Evolutionary conservation across 2,888 invertebrate species (phyloP), one percentile per base, ranked within the genome.

Genomic region (Pomacea canaliculata): DNA sequence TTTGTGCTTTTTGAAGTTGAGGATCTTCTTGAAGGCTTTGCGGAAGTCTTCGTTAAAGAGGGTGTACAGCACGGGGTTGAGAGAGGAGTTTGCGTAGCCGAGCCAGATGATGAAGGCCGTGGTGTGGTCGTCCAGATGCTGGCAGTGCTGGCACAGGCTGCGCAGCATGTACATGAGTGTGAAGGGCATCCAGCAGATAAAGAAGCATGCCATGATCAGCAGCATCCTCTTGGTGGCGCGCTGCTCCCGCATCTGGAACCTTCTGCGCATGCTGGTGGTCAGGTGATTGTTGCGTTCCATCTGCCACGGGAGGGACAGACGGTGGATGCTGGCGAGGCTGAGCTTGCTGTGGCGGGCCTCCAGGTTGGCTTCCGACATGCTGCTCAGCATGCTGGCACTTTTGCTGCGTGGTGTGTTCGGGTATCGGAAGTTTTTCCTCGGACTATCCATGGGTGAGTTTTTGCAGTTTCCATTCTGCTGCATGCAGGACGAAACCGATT

Each of bases 131-230:
- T 89, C 86, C 23, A 90, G 80, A 69, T 83, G 79, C 62, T 79
- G 71, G 73, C 86, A 86, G 19, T 81, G 74, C n/a, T 81, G 80
- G 78, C 89, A 89, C 71, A 89, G 85, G 67, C 89, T 87, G 60
- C 89, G 81, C 37, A 89, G 85, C 13, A 89, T 83, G 80, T 91
- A 91, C 86, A 90, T 88, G 71, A 89, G 85, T n/a, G 90, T 86
- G 82, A 91, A 91, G 23, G 91, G 91, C 77, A 91, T 85, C 91
- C 91, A 91, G 81, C 91, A 91, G 27, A 90, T 84, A 63, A 89
- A 87, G 81, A 91, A 91, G 77, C 87, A 88, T 1, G 89, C 89
- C 83, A 91, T 91, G 71, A 91, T 90, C 71, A 90, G 86, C 23
- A 90, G 88, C 91, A 91, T 90, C 10, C 90, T 84, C 76, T 90